Evolutionary conservation across 2,113 vertebrate species (phyloP), one percentile per base, ranked within the genome.

Genomic region (Polyodon spathula): DNA sequence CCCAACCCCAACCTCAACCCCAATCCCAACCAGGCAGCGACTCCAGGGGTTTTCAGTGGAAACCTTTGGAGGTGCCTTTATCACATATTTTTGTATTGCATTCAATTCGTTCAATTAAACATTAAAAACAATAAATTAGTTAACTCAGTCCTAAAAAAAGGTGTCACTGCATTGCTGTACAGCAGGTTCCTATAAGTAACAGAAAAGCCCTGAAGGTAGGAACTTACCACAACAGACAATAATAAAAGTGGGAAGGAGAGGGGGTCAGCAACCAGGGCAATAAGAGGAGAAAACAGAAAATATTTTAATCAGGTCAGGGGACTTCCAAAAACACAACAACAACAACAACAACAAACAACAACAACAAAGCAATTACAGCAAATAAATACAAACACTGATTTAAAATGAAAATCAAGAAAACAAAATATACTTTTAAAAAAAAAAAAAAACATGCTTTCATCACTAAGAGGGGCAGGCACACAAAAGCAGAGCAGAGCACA

Each of bases 181-280:
- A 27, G 27, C 3, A 12, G 77, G 63, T 57, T 79, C 74, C 74
- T 72, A 72, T 63, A 75, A 75, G 72, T 64, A 59, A 57, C 39
- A 56, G 77, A 71, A 78, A 83, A 80, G 84, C 85, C 89, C 89
- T 88, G 74, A 85, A 90, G 92, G 87, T 85, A 87, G 84, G 78
- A 93, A 98, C 96, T 98, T 98, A 97, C 95, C 94, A 97, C 89
- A 95, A 97, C 79, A 96, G 91, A 97, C 89, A 96, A 95, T 93
- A 97, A 94, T 93, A 93, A 93, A 94, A 96, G 92, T 93, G 84
- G 92, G 92, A 88, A 93, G 90, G 84, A 93, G 89, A n/a, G 27
- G 27, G 85, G 89, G 83, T 94, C 96, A 86, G 93, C 93, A 93
- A 94, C 93, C 94, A 86, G 92, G 92, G 84, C 86, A 84, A 94